Evolutionary conservation across 2,888 invertebrate genomes (phyloP).

Genomic region (Leucophora obtusa): DNA sequence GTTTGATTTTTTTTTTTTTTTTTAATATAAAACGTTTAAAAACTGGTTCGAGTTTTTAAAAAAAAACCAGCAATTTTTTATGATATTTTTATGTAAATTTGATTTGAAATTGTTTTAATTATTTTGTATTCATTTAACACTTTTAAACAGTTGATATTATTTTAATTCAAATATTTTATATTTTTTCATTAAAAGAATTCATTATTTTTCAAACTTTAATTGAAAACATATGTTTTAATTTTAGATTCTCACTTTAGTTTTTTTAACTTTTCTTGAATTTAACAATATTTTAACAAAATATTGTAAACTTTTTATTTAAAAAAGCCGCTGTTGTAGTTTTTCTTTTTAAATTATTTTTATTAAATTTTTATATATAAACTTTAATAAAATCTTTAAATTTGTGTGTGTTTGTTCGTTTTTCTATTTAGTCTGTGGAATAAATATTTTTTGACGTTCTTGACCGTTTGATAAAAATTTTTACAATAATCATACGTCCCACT

Average conservation of each 20-base stretch:
- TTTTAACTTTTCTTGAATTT: constrained; percentile 19
- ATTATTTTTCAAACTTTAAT: neutral
- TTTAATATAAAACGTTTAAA: constrained; percentile 17
- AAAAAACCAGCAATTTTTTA: constrained; percentile 22
- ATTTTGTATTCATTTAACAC: constrained; percentile 25
- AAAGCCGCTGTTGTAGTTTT: constrained; percentile 8
- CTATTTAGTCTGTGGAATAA: constrained; percentile 25
- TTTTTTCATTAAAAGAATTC: neutral
- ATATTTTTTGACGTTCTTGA: constrained; percentile 74
- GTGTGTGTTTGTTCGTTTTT: constrained; percentile 24
- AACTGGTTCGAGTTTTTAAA: constrained; percentile 39
- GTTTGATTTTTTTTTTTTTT: neutral
- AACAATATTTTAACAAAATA: constrained; percentile 10
- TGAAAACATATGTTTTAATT: constrained; percentile 2
- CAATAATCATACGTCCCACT: constrained; percentile 70
- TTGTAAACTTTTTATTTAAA: constrained; percentile 55
- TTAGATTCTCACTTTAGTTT: neutral
- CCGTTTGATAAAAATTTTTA: constrained; percentile 78
- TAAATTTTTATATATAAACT: constrained; percentile 18
- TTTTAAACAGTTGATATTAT: constrained; percentile 4
- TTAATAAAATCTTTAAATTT: constrained; percentile 34
- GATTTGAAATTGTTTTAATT: neutral
- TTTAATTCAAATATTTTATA: constrained; percentile 12
- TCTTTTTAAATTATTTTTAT: constrained; percentile 34
- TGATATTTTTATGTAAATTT: constrained; percentile 26